Base-by-base conservation (phyloP, 2,888 invertebrate genomes). In the Drosophila maculinotata region DNA sequence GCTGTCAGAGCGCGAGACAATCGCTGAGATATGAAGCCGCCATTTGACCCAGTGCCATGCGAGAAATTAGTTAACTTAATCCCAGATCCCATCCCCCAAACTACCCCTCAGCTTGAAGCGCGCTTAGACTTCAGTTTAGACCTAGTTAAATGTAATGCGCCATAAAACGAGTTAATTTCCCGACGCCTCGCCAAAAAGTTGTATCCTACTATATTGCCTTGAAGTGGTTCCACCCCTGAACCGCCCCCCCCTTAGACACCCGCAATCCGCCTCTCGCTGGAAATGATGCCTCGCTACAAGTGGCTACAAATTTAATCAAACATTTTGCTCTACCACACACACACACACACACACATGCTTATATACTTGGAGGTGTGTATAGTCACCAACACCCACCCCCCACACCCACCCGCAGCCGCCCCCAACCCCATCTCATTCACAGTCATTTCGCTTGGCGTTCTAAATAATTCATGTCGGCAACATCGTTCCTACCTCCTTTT, bases 381-480 rank as follows among this genome's bases (percentile, higher is more conserved):
- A 41, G 33, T 14, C 10, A 41, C 15, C 25, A 15, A 28, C 28
- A 23, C 42, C 30, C 30, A 20, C 30, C 23, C 14, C 31, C 17
- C 39, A 2, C 6, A 20, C n/a, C n/a, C 23, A 2, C n/a, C 2
- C 1, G 6, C 9, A 6, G 8, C 14, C 15, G 9, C 5, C 10
- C 1, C 23, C 31, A 3, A 14, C n/a, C 33, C 41, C 33, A n/a
- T n/a, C 47, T 20, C 17, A 42, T 45, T 30, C 42, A 44, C 54
- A 49, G 38, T 59, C 48, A 59, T 65, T 72, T 59, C 52, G 36
- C 69, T 69, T 67, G 72, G 73, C 38, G 82, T 39, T 84, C 85
- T 87, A 81, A 87, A 81, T 87, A 84, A 87, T 87, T 81, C 72
- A 87, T 84, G 85, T 67, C 58, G 82, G 68, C 81, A 70, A 74